Evolutionary conservation across 2,113 vertebrate genomes (phyloP).

Genomic region (Brachirus orientalis): DNA sequence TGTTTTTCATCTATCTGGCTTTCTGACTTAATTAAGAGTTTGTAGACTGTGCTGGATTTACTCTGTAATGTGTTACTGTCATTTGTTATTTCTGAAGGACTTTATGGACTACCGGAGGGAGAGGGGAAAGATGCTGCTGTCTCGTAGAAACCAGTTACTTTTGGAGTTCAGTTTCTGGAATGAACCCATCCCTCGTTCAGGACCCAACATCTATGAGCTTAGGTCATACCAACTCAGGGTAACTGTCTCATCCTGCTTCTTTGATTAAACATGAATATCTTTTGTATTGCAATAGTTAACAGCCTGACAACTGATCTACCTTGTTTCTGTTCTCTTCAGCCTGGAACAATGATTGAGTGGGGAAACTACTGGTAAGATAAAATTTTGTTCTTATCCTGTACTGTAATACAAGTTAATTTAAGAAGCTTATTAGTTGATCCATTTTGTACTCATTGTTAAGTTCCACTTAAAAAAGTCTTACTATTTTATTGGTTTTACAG

Average conservation of each 20-base stretch:
- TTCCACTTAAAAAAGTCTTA: conserved; percentile 16
- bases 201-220: conserved; percentile 96
- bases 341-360: conserved; percentile 99
- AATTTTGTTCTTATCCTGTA: not conserved
- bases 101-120: conserved; percentile 90
- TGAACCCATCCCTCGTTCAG: conserved; percentile 89
- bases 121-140: conserved; percentile 94
- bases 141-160: conserved; percentile 93
- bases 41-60: not conserved
- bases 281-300: not conserved
- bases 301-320: not conserved
- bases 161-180: conserved; percentile 99
- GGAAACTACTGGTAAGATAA: conserved; percentile 95
- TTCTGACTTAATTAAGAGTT: too few species aligned
- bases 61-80: not conserved
- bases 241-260: not conserved
- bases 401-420: not conserved
- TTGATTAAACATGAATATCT: not conserved
- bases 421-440: not conserved
- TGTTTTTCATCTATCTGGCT: too few species aligned
- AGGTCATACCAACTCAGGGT: conserved; percentile 96
- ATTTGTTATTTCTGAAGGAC: conserved; percentile 77
- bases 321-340: conserved; percentile 80
- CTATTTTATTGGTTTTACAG: conserved; percentile 64
- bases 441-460: not conserved